A percentile compares a stretch with the other conserved stretches of the same genome.
Evolutionary conservation across 2,113 vertebrate species (phyloP).

Genomic region (Sapajus apella): DNA sequence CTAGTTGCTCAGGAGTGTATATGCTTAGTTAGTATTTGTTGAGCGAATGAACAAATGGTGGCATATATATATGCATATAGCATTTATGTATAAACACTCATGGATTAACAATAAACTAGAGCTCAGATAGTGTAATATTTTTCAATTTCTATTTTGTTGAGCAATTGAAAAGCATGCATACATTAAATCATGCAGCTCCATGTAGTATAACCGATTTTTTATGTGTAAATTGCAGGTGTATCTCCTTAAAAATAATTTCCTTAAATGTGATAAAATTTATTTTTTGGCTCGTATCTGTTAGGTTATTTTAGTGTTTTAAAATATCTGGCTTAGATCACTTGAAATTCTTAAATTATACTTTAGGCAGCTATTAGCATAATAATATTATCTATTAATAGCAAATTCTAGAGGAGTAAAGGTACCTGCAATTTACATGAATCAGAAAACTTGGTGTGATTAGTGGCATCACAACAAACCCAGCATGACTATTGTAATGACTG

Average conservation of each 20-base stretch:
- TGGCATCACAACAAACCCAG: slow-evolving; percentile 72
- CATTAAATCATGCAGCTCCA: background rate
- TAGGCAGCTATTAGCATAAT: slow-evolving; percentile 69
- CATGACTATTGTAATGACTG: slow-evolving; percentile 61
- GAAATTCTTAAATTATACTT: slow-evolving; percentile 62
- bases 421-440: slow-evolving; percentile 66
- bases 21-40: background rate
- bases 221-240: slow-evolving; percentile 52
- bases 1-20: background rate
- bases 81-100: background rate
- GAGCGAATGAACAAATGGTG: background rate
- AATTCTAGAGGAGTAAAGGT: slow-evolving; percentile 46
- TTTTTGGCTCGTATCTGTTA: slow-evolving; percentile 60
- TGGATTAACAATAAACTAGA: background rate
- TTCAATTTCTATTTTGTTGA: slow-evolving; percentile 44
- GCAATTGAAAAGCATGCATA: slow-evolving; percentile 16
- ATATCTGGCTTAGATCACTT: slow-evolving; percentile 59
- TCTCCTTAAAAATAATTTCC: slow-evolving; percentile 68
- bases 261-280: slow-evolving; percentile 60
- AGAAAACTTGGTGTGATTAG: slow-evolving; percentile 72
- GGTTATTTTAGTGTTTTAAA: slow-evolving; percentile 66
- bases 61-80: background rate
- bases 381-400: slow-evolving; percentile 69
- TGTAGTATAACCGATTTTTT: background rate
- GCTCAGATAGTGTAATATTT: background rate